These are phyloP conservation scores for Phortica magna DNA, from an alignment of 2,888 invertebrate species.

Conservation along the genomic window DNA sequence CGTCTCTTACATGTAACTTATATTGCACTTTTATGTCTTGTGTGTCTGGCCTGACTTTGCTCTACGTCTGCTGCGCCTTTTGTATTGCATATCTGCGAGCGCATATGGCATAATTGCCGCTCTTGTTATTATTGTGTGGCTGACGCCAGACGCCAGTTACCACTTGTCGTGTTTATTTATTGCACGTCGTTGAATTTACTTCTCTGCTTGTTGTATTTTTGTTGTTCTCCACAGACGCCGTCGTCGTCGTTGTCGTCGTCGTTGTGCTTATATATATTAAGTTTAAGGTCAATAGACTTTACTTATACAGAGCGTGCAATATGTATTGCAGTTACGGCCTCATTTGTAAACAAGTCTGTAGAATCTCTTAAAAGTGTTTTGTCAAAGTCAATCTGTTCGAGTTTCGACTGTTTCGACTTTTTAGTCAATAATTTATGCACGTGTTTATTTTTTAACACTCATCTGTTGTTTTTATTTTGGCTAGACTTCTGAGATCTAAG, in stretches of 20 bases:
- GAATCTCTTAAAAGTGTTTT: background rate
- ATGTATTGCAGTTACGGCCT: background rate
- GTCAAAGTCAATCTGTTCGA: too few species aligned
- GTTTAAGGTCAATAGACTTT: constrained; percentile 12
- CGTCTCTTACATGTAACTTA: constrained; percentile 19
- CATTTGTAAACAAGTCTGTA: background rate
- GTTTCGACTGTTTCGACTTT: too few species aligned
- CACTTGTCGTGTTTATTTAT: constrained; percentile 20
- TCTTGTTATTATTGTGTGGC: constrained; percentile 19
- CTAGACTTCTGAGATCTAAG: too few species aligned
- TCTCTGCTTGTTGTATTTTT: background rate
- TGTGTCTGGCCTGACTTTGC: background rate
- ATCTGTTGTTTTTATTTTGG: too few species aligned
- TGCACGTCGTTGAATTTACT: constrained; percentile 11
- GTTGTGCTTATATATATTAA: background rate
- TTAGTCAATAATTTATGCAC: too few species aligned
- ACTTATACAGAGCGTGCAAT: background rate
- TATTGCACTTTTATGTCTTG: constrained; percentile 33
- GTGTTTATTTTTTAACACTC: too few species aligned
- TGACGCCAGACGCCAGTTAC: constrained; percentile 13
- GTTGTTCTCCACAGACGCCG: background rate
- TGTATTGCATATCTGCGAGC: background rate
- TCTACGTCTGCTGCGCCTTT: background rate
- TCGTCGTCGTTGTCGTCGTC: background rate
- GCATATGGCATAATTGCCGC: constrained; percentile 13